Evolutionary conservation across 2,113 vertebrate species (phyloP).

Genomic region (Ammodytes marinus): DNA sequence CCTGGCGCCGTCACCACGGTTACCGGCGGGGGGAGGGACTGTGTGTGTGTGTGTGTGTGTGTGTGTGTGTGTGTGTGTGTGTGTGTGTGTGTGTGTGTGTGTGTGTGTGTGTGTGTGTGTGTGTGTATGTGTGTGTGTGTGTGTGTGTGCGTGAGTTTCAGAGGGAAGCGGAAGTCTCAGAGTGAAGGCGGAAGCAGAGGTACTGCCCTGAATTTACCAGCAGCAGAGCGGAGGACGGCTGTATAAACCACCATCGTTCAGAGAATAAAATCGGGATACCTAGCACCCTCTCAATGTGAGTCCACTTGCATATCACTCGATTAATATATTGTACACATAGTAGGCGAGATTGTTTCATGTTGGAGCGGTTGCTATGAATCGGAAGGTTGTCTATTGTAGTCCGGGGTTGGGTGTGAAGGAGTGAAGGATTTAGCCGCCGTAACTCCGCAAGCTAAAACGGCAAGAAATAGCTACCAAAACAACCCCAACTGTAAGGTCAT

Average conservation of each 20-base stretch:
- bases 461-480: constrained; percentile 26
- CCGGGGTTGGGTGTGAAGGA: constrained; percentile 79
- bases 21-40: constrained; percentile 83
- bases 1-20: constrained; percentile 78
- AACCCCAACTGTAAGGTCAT: background rate
- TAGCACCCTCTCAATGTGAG: constrained; percentile 83
- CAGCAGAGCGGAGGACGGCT: constrained; percentile 87
- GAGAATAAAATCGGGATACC: constrained; percentile 80
- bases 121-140: too few species aligned
- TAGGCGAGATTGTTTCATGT: background rate
- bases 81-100: too few species aligned
- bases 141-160: constrained; percentile 84
- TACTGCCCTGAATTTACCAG: constrained; percentile 89
- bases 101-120: too few species aligned
- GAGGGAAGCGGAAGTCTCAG: constrained; percentile 90
- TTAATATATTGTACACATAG: background rate
- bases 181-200: constrained; percentile 89
- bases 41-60: too few species aligned
- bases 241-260: constrained; percentile 82
- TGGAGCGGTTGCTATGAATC: too few species aligned
- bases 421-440: constrained; percentile 85
- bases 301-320: constrained; percentile 53
- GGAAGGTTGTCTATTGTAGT: constrained; percentile 86
- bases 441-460: constrained; percentile 58
- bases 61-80: too few species aligned